Evolutionary conservation across 2,888 invertebrate genomes (phyloP).

Genomic region (Gymnocheta viridis): DNA sequence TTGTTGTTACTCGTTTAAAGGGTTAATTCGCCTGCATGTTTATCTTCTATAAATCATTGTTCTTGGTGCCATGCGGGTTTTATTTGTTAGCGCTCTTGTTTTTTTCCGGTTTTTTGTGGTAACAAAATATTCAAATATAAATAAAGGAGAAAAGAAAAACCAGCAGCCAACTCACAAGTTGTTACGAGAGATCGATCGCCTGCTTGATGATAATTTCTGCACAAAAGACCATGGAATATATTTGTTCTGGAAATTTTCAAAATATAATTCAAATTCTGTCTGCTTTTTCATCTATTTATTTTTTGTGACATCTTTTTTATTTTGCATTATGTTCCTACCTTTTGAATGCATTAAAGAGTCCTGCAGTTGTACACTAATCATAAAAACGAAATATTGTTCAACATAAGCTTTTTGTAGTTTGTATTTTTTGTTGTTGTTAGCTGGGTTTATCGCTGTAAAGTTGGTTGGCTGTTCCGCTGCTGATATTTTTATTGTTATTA

Average conservation of each 20-base stretch:
- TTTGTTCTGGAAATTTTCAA: slow-evolving; percentile 46
- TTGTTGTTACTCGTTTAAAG: too few relatives aligned
- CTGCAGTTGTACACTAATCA: too few relatives aligned
- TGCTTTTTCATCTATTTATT: neutral
- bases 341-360: slow-evolving; percentile 26
- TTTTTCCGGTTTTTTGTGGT: neutral
- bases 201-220: slow-evolving; percentile 21
- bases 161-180: slow-evolving; percentile 51
- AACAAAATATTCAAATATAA: slow-evolving; percentile 50
- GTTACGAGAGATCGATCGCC: slow-evolving; percentile 42
- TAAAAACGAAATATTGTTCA: too few relatives aligned
- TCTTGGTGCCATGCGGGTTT: slow-evolving; percentile 1
- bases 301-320: neutral
- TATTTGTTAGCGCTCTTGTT: slow-evolving; percentile 9
- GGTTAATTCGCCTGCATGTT: slow-evolving; percentile 54
- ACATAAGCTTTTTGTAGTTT: too few relatives aligned
- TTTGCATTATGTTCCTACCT: neutral
- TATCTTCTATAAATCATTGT: slow-evolving; percentile 48
- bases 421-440: slow-evolving; percentile 3
- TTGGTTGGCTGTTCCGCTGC: slow-evolving; percentile 24
- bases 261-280: neutral
- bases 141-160: neutral
- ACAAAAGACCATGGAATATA: slow-evolving; percentile 12
- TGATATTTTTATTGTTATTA: too few relatives aligned
- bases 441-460: neutral